Evolutionary conservation across 2,797 vertebrate species (phyloP), one percentile per base, ranked within the genome.

Genomic region (Semaprochilodus insignis): DNA sequence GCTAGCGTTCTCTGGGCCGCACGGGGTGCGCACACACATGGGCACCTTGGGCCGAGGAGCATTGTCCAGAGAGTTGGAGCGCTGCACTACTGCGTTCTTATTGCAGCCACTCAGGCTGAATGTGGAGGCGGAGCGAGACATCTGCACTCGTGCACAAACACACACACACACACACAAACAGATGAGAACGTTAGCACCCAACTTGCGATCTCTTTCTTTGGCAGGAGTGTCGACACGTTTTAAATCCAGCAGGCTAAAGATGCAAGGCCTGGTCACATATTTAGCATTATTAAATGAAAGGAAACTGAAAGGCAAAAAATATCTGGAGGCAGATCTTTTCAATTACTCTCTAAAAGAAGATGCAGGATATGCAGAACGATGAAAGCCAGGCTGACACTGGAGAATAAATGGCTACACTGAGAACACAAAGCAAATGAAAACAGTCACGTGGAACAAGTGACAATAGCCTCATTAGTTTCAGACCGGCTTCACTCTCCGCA

Each of bases 1-100:
- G 63, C 67, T 48, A 59, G 78, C 86, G 85, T 86, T 88, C 84
- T 90, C 85, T 8, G 14, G 87, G 88, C 82, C 93, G 90, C 89
- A 91, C 77, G 88, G 84, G 69, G 88, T 91, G 63, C 92, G 91
- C 81, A 94, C 84, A 88, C 92, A 94, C 63, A 93, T 83, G 25
- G 94, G 79, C 86, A 93, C 90, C 82, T 73, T 87, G 88, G 93
- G 88, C 87, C 93, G 94, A n/a, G 93, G 94, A 82, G 90, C 92
- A 86, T 94, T 92, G 80, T 94, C 95, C 91, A 97, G 85, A 90
- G 96, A 97, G 90, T 91, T 95, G 79, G 96, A 97, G 85, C 92
- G 84, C 87, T 96, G 96, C 87, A 96, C 94, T 85, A 88, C 85
- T 44, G 91, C 91, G 73, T 87, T 90, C 91, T 94, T 96, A 88